Conservation (phyloP, 2,888 invertebrate genomes). For the Atherix ibis region DNA sequence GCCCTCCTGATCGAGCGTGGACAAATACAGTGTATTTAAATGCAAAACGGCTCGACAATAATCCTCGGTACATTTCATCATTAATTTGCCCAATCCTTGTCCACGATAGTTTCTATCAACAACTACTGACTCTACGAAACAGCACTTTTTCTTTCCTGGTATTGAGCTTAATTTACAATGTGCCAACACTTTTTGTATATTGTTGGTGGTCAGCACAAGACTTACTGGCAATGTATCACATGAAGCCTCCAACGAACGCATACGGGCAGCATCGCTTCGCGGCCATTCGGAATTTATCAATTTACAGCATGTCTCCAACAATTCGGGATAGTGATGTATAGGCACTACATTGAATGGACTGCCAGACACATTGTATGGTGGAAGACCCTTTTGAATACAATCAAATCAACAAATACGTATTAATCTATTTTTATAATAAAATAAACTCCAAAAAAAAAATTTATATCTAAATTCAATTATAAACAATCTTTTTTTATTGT, state of each 20-base stretch:
- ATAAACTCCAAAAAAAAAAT: slow-evolving; percentile 7
- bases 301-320: slow-evolving; percentile 52
- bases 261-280: slow-evolving; percentile 60
- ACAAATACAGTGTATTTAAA: slow-evolving; percentile 48
- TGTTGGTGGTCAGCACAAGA: slow-evolving; percentile 45
- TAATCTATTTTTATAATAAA: neutral
- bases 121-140: slow-evolving; percentile 70
- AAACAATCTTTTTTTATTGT: neutral
- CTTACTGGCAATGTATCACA: slow-evolving; percentile 57
- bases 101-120: slow-evolving; percentile 55
- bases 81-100: slow-evolving; percentile 56
- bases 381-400: slow-evolving; percentile 23
- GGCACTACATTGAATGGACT: slow-evolving; percentile 42
- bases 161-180: slow-evolving; percentile 66
- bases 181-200: slow-evolving; percentile 45
- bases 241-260: slow-evolving; percentile 56
- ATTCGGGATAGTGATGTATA: slow-evolving; percentile 56
- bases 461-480: slow-evolving; percentile 2
- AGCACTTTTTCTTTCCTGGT: slow-evolving; percentile 50
- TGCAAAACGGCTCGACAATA: slow-evolving; percentile 48
- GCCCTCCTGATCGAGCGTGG: slow-evolving; percentile 56
- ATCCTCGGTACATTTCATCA: slow-evolving; percentile 59
- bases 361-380: slow-evolving; percentile 31
- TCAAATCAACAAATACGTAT: neutral
- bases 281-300: slow-evolving; percentile 80